Evolutionary conservation across 2,888 invertebrate genomes (phyloP), one percentile per base, ranked within the genome.

Genomic region (Mellilla xanthometata): DNA sequence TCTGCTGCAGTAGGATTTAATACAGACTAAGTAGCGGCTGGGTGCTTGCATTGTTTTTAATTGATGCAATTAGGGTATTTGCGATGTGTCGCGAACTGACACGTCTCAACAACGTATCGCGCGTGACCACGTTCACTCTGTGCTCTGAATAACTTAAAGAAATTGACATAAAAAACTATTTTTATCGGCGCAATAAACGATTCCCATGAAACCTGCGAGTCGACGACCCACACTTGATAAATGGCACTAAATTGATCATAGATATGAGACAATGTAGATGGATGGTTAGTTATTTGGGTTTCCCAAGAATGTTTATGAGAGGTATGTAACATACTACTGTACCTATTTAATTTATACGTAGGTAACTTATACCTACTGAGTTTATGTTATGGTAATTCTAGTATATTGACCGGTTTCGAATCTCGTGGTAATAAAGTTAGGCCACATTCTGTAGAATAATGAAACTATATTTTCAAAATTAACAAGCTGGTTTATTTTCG

Each of bases 21-120:
- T 76, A 59, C 60, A 59, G 42, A 54, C 40, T 64, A 70, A 72
- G 60, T 69, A 64, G 61, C 15, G 15, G 3, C 6, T 19, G 15
- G 63, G 8, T 65, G 56, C 56, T 65, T 53, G 61, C 53, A 62
- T 59, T 68, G 60, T 63, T 58, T 69, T 60, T 78, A 81, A 82
- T 78, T 75, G 73, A 65, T 65, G 72, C 56, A 72, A 76, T 81
- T 80, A 81, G 68, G 71, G 68, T 62, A 62, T 68, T 65, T 59
- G 65, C 57, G 49, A 59, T 51, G 50, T 59, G 60, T 55, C 39
- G 60, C 58, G 43, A 47, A 61, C 58, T 60, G 55, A 65, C 77
- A 72, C 76, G 79, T 73, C 60, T 29, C 63, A 49, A 51, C 54
- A 58, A 60, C 63, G 63, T 40, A 49, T 52, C 44, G 64, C 61